Evolutionary conservation across 2,113 vertebrate species (phyloP).

Genomic region (Gracilinanus agilis): DNA sequence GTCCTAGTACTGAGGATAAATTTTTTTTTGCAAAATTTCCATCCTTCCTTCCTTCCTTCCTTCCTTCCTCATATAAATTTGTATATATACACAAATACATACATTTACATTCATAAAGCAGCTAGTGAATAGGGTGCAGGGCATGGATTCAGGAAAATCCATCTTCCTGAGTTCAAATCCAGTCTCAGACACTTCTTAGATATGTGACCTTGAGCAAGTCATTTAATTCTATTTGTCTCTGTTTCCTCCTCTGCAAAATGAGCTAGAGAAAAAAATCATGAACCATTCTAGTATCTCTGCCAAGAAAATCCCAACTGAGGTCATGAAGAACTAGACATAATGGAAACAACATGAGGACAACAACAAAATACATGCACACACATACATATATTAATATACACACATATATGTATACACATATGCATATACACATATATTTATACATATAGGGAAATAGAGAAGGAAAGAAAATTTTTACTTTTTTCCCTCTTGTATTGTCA

Average conservation of each 20-base stretch:
- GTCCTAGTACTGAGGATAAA: background rate
- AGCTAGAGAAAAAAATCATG: background rate
- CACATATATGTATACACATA: background rate
- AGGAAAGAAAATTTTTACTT: background rate
- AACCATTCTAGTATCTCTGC: background rate
- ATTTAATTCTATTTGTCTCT: background rate
- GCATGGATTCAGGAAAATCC: background rate
- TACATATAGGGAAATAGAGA: background rate
- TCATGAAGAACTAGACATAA: background rate
- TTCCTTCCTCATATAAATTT: no score
- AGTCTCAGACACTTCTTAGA: background rate
- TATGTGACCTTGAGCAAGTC: background rate
- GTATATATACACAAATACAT: no score
- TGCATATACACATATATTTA: background rate
- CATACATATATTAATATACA: background rate
- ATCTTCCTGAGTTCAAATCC: background rate
- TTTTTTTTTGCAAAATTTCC: slow-evolving; percentile 33
- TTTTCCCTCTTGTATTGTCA: background rate
- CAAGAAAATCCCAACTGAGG: background rate
- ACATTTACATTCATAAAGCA: no score
- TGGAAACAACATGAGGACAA: background rate
- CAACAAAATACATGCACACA: background rate
- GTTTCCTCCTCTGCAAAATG: background rate
- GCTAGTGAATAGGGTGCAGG: background rate
- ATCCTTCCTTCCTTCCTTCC: background rate